Evolutionary conservation across 2,797 vertebrate genomes (phyloP).

Genomic region (Aphelocoma californica): DNA sequence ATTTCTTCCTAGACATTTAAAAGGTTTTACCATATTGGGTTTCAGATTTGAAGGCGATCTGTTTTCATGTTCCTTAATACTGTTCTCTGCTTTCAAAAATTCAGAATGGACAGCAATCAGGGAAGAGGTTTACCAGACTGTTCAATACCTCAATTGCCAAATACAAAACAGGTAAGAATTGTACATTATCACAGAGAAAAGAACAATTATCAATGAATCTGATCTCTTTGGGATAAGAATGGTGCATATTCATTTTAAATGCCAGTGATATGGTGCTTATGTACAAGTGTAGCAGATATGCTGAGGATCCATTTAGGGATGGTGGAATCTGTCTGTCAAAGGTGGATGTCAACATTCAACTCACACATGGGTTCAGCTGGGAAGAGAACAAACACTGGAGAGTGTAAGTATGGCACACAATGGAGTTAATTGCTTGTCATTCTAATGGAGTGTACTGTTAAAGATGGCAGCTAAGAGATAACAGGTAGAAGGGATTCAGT

Average conservation of each 20-base stretch:
- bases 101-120: neutral
- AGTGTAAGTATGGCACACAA: neutral
- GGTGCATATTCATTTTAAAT: neutral
- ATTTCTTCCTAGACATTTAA: neutral
- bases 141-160: neutral
- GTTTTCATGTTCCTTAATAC: neutral
- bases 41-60: neutral
- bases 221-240: neutral
- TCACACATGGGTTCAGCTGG: neutral
- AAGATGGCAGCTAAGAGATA: neutral
- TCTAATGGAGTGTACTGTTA: neutral
- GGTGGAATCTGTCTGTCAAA: neutral
- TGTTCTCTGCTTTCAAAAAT: neutral
- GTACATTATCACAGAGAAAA: neutral
- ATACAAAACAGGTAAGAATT: neutral
- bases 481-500: neutral
- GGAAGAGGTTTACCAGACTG: neutral
- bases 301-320: neutral
- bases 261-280: neutral
- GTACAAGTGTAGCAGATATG: neutral
- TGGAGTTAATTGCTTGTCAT: neutral
- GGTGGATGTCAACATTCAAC: neutral
- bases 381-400: neutral
- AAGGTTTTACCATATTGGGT: accelerated
- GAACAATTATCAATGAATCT: neutral